phyloP scores from a whole-genome alignment of 1,140 invertebrate species.

The Spodoptera frugiperda region DNA sequence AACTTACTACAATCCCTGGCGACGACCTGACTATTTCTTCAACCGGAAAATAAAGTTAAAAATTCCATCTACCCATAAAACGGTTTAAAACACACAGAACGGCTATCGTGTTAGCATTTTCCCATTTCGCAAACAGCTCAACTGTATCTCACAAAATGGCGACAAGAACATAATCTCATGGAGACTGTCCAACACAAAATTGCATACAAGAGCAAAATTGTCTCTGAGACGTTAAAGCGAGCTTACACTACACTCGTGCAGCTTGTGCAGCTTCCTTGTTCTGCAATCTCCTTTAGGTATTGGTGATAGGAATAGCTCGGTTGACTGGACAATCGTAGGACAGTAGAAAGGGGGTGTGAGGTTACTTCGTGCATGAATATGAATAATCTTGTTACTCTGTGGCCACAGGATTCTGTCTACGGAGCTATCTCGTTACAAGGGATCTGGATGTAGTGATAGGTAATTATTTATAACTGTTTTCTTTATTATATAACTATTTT shows the following conservation, averaged over 20 bases:
- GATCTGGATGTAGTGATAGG: no score
- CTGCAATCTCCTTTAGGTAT: constrained; percentile 6
- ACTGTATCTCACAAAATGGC: constrained; percentile 1
- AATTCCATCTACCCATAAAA: no score
- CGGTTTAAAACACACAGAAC: no score
- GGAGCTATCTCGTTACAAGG: no score
- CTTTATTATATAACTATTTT: no score
- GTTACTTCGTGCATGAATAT: constrained; percentile 24
- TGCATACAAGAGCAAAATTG: constrained; percentile 15
- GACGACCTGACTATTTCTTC: no score
- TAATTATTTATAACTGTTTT: no score
- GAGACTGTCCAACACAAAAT: constrained; percentile 16
- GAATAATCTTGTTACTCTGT: constrained; percentile 16
- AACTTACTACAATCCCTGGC: no score
- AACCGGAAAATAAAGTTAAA: no score
- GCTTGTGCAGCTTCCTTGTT: constrained; percentile 1
- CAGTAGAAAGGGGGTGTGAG: background rate
- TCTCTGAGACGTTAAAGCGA: background rate
- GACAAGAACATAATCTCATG: constrained; percentile 22
- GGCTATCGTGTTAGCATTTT: no score
- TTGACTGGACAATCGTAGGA: constrained; percentile 2
- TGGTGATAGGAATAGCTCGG: background rate
- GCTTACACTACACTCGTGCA: background rate
- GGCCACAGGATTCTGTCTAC: background rate
- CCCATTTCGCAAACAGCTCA: background rate